Evolutionary conservation across 2,797 vertebrate species (phyloP).

Genomic region (Tragelaphus oryx): DNA sequence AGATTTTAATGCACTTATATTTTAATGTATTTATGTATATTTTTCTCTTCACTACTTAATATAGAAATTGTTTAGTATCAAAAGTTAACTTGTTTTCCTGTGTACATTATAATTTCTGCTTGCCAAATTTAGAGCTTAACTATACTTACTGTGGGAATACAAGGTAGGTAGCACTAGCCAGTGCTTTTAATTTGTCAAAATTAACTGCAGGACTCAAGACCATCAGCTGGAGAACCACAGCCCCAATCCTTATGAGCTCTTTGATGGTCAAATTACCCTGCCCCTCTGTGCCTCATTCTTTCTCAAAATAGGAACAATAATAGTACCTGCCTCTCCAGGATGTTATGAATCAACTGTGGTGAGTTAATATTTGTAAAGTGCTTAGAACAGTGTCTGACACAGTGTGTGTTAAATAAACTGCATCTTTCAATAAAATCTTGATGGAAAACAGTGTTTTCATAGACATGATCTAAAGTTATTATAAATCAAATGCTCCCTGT

Average conservation of each 20-base stretch:
- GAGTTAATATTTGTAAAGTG: conserved; percentile 4
- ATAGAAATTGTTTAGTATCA: neutral
- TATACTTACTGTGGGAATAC: neutral
- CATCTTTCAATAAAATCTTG: neutral
- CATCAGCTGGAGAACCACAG: neutral
- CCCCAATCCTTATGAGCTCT: neutral
- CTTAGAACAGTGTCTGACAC: neutral
- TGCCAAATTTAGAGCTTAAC: neutral
- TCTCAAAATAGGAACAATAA: neutral
- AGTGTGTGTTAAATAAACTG: neutral
- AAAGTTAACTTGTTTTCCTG: neutral
- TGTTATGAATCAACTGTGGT: conserved; percentile 14
- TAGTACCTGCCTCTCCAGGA: neutral
- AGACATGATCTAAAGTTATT: neutral
- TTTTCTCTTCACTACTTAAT: neutral
- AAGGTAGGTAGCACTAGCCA: neutral
- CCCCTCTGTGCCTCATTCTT: neutral
- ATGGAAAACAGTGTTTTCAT: neutral
- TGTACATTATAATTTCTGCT: conserved; percentile 15
- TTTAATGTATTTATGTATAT: neutral
- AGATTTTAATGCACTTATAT: neutral
- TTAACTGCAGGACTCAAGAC: neutral
- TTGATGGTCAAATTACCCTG: neutral
- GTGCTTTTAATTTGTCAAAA: neutral
- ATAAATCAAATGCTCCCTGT: neutral